phyloP scores from a whole-genome alignment of 2,113 vertebrate genomes.

The Odontesthes bonariensis region DNA sequence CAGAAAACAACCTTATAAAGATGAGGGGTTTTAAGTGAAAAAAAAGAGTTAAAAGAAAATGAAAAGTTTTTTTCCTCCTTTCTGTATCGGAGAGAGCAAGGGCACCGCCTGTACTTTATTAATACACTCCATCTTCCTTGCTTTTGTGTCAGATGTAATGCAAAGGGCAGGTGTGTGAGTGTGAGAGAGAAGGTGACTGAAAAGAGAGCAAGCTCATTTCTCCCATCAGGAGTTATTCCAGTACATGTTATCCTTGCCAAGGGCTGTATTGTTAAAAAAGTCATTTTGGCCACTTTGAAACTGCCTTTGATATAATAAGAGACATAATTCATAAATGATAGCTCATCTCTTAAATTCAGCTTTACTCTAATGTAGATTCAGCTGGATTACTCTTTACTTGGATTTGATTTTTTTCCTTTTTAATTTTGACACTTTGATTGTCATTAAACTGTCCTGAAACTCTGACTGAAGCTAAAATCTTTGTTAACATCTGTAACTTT shows the following conservation, averaged over 20 bases:
- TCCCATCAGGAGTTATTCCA: constrained; percentile 27
- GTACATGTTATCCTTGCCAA: constrained; percentile 24
- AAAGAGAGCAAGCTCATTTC: constrained; percentile 20
- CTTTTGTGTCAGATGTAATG: constrained; percentile 51
- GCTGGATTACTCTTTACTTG: constrained; percentile 18
- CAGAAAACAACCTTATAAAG: constrained; percentile 56
- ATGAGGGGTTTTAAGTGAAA: constrained; percentile 36
- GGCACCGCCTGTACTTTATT: constrained; percentile 54
- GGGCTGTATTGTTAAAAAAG: background rate
- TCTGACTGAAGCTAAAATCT: constrained; percentile 20
- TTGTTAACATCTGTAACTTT: constrained; percentile 28
- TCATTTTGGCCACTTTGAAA: constrained; percentile 8
- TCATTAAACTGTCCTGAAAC: background rate
- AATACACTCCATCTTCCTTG: constrained; percentile 55
- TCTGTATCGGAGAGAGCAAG: constrained; percentile 41
- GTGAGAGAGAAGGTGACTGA: constrained; percentile 26
- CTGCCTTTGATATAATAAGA: constrained; percentile 17
- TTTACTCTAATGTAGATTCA: background rate
- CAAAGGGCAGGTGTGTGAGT: constrained; percentile 42
- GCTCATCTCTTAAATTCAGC: constrained; percentile 6
- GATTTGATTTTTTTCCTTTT: constrained; percentile 25
- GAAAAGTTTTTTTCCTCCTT: constrained; percentile 51
- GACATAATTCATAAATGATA: constrained; percentile 16
- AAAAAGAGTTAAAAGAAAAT: constrained; percentile 50
- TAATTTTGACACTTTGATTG: constrained; percentile 8